Percentiles rank a stretch among this genome's conserved stretches.
These are phyloP conservation scores for Charanyca ferruginea DNA, from an alignment of 2,888 invertebrate species.

Conservation along the genomic window DNA sequence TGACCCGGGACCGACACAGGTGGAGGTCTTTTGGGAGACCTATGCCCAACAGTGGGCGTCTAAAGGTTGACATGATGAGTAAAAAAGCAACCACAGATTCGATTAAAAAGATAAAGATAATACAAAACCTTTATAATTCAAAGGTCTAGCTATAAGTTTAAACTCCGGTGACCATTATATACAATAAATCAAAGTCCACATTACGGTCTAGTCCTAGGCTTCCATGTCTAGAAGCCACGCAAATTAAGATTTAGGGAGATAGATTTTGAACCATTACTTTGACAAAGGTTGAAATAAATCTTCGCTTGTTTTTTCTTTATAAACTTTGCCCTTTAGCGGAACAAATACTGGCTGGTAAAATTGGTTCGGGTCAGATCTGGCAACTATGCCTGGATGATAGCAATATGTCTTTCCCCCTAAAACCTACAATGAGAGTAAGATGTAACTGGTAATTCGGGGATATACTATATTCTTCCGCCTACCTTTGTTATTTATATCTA, in stretches of 20 bases:
- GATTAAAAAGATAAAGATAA: not conserved
- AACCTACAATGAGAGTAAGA: too few species aligned
- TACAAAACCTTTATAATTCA: constrained; percentile 1
- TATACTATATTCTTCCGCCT: too few species aligned
- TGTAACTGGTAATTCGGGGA: too few species aligned
- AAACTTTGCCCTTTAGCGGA: not conserved
- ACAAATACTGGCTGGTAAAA: not conserved
- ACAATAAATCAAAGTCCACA: constrained; percentile 34
- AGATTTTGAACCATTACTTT: constrained; percentile 50
- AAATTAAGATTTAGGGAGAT: constrained; percentile 52
- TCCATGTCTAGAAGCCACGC: constrained; percentile 26
- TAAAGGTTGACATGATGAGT: too few species aligned
- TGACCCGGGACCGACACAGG: too few species aligned
- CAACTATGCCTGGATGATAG: too few species aligned
- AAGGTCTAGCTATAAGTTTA: constrained; percentile 1
- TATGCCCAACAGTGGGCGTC: too few species aligned
- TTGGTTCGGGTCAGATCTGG: too few species aligned
- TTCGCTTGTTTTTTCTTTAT: constrained; percentile 10
- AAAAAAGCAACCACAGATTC: too few species aligned
- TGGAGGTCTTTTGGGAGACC: too few species aligned
- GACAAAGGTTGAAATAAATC: constrained; percentile 37
- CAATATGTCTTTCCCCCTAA: too few species aligned
- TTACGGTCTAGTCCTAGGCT: constrained; percentile 10
- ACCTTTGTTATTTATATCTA: too few species aligned
- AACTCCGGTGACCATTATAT: constrained; percentile 12